A percentile compares a stretch with the other conserved stretches of the same genome.
phyloP scores from a whole-genome alignment of 2,888 invertebrate species.

The Antheraea yamamai region DNA sequence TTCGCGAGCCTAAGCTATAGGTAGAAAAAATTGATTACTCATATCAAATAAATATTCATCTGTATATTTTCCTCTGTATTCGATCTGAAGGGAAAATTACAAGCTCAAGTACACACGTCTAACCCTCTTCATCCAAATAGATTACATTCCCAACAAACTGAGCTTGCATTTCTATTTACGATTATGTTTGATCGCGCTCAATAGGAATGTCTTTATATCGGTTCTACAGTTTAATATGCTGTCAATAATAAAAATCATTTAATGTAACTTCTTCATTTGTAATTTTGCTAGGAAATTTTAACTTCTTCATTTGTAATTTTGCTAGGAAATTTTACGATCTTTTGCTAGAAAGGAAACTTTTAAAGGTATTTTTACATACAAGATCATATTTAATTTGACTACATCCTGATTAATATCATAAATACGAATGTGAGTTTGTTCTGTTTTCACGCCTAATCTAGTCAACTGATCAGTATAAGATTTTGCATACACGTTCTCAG shows the following conservation, averaged over 20 bases:
- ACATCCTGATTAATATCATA: no score
- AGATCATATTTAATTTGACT: no score
- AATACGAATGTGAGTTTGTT: no score
- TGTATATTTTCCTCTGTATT: conserved; percentile 13
- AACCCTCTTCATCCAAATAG: conserved; percentile 48
- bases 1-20: neutral
- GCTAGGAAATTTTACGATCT: no score
- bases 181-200: neutral
- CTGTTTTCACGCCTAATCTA: no score
- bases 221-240: neutral
- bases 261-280: neutral
- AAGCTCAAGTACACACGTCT: conserved; percentile 23
- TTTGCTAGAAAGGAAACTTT: no score
- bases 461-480: no score
- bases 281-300: no score
- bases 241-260: neutral
- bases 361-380: no score
- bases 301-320: neutral
- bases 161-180: conserved; percentile 35
- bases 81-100: conserved; percentile 23
- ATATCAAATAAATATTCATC: conserved; percentile 17
- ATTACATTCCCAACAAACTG: conserved; percentile 45
- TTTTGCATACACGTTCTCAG: no score
- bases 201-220: neutral
- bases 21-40: neutral